Conservation (phyloP, 2,113 vertebrate genomes). For the Rhombomys opimus region DNA sequence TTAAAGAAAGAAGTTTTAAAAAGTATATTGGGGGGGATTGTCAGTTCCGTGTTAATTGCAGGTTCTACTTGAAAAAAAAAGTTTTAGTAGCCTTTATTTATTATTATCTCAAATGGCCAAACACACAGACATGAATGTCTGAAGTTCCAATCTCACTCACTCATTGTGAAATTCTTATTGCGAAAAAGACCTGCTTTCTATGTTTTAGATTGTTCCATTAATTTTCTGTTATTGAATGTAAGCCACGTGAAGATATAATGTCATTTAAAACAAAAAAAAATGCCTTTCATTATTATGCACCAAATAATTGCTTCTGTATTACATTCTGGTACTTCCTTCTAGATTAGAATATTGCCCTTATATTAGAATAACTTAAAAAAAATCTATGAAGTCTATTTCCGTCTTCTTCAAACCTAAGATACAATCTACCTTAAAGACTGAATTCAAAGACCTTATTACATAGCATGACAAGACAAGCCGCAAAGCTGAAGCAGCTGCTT, state of each 20-base stretch:
- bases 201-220: not conserved
- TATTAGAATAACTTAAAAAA: not conserved
- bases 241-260: not conserved
- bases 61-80: not conserved
- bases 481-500: not conserved
- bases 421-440: slow-evolving; percentile 13
- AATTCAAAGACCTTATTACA: slow-evolving; percentile 24
- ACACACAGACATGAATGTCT: not conserved
- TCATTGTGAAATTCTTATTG: not conserved
- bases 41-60: no score
- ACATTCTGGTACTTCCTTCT: not conserved
- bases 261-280: not conserved
- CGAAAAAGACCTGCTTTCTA: not conserved
- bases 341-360: not conserved
- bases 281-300: not conserved
- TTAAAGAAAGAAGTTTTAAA: not conserved
- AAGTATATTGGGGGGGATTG: not conserved
- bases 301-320: not conserved
- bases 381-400: not conserved
- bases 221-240: not conserved
- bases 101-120: not conserved
- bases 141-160: not conserved
- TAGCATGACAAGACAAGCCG: not conserved
- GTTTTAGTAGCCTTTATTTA: not conserved
- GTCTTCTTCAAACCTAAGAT: not conserved